Evolutionary conservation across 2,113 vertebrate genomes (phyloP).

Genomic region (Limnothrissa miodon): DNA sequence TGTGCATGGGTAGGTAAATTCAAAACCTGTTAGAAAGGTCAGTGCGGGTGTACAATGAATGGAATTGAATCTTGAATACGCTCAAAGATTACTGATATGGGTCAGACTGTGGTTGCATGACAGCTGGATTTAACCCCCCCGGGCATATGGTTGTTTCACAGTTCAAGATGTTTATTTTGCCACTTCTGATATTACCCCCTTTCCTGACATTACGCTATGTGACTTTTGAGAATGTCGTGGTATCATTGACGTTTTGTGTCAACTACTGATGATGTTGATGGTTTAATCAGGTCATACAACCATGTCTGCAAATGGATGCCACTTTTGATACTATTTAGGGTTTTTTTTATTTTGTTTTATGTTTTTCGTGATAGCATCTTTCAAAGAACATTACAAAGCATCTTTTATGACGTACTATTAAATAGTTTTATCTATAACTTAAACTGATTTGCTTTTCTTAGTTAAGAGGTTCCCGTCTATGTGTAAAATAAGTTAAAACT

Average conservation of each 20-base stretch:
- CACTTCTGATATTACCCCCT: not conserved
- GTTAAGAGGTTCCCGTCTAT: not conserved
- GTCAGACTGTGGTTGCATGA: slow-evolving; percentile 11
- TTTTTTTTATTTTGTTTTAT: not conserved
- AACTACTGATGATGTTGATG: not conserved
- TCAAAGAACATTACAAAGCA: not conserved
- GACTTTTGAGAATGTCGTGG: not conserved
- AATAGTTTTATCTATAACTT: not conserved
- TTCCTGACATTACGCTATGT: not conserved
- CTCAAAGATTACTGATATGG: not conserved
- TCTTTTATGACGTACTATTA: not conserved
- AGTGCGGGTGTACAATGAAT: slow-evolving; percentile 62
- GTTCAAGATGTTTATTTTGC: slow-evolving; percentile 6
- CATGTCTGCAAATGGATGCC: not conserved
- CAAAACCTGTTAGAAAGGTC: slow-evolving; percentile 19
- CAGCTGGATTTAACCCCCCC: not conserved
- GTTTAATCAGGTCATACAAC: not conserved
- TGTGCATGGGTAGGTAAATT: not conserved
- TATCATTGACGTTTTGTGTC: not conserved
- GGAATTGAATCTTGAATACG: slow-evolving; percentile 17
- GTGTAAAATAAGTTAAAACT: not conserved
- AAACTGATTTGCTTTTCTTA: not conserved
- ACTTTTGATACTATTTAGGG: not conserved
- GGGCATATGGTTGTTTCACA: not conserved
- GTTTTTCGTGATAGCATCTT: not conserved